A percentile compares a stretch with the other conserved stretches of the same genome.
Conservation (phyloP, 1,140 invertebrate species). For the Scaptomyza montana region DNA sequence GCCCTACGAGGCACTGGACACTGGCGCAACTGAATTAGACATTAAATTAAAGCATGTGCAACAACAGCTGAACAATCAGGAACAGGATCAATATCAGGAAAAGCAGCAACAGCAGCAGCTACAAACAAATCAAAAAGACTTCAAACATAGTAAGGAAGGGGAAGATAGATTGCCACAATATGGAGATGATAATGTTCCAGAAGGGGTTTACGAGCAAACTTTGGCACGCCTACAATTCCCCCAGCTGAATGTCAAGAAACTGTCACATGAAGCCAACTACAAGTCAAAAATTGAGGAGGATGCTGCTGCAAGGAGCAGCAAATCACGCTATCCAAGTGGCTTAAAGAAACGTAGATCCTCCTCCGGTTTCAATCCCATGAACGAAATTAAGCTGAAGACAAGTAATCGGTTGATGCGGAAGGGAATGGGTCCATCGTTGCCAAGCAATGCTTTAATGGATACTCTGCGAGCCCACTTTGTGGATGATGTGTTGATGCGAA, state of each 20-base stretch:
- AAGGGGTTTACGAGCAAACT: conserved; percentile 47
- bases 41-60: conserved; percentile 37
- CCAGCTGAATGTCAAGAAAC: conserved; percentile 38
- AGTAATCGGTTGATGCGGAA: conserved; percentile 68
- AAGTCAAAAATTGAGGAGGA: conserved; percentile 82
- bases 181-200: conserved; percentile 19
- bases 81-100: neutral
- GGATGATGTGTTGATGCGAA: conserved; percentile 36
- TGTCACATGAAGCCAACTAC: conserved; percentile 78
- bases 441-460: conserved; percentile 60
- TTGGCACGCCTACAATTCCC: conserved; percentile 22
- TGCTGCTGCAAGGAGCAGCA: conserved; percentile 46
- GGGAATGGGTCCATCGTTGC: conserved; percentile 71
- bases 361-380: conserved; percentile 69
- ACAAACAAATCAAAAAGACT: neutral
- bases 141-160: neutral
- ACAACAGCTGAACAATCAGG: conserved; percentile 23
- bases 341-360: conserved; percentile 48
- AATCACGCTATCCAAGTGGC: neutral
- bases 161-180: conserved; percentile 5
- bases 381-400: conserved; percentile 76
- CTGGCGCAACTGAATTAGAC: conserved; percentile 19
- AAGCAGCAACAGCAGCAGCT: neutral
- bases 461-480: conserved; percentile 30
- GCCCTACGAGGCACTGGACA: neutral